These are phyloP conservation scores for Kryphioiulus occultus DNA, from an alignment of 2,888 invertebrate species.

Conservation along the genomic window DNA sequence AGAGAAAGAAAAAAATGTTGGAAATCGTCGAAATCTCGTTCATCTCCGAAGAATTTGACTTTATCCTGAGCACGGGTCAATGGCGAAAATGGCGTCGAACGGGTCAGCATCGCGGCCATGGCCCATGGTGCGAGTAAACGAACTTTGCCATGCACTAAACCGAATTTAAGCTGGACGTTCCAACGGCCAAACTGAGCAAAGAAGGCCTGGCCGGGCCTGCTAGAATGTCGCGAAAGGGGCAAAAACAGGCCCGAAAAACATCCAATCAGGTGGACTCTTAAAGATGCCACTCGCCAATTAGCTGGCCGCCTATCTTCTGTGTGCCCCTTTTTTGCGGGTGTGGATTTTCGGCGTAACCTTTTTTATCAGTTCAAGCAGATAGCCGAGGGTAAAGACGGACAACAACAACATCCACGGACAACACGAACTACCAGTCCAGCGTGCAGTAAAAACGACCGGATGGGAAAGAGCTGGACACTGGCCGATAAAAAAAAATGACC, in stretches of 20 bases:
- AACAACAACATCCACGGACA: neutral
- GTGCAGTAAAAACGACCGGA: neutral
- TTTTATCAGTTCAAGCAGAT: conserved; percentile 7
- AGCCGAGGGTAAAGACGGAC: neutral
- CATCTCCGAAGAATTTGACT: neutral
- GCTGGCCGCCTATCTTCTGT: neutral
- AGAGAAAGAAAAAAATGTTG: neutral
- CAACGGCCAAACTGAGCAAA: neutral
- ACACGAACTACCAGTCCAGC: neutral
- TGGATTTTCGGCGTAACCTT: conserved; percentile 16
- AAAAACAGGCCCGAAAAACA: neutral
- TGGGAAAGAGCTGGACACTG: neutral
- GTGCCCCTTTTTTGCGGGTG: neutral
- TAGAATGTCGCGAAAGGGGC: neutral
- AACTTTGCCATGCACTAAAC: neutral
- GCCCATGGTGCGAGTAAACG: neutral
- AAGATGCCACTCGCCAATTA: neutral
- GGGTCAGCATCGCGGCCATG: neutral
- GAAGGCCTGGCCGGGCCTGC: neutral
- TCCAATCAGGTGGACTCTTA: neutral
- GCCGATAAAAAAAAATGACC: neutral
- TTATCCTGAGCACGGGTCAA: neutral
- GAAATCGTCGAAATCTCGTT: neutral
- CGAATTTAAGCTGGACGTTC: no score
- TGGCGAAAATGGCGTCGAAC: neutral